Conservation (phyloP, 2,888 invertebrate species). For the Latheticus oryzae region DNA sequence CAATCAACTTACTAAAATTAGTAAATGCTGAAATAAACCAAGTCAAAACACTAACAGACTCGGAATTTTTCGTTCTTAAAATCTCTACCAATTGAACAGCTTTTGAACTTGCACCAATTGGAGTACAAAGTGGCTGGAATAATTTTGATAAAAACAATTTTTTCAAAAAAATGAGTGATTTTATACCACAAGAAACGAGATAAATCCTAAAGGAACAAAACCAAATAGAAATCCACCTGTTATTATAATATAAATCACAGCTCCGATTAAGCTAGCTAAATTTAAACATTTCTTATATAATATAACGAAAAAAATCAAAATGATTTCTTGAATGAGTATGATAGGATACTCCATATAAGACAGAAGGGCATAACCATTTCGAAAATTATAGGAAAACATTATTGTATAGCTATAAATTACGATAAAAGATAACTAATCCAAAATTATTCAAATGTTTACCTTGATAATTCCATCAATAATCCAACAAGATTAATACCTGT, state of each 20-base stretch:
- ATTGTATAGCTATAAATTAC: constrained; percentile 82
- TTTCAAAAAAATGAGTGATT: constrained; percentile 4
- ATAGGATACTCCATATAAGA: constrained; percentile 89
- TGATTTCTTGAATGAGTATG: constrained; percentile 79
- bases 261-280: constrained; percentile 59
- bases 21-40: constrained; percentile 87
- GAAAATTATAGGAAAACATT: constrained; percentile 83
- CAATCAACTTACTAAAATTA: constrained; percentile 84
- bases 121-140: constrained; percentile 79
- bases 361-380: constrained; percentile 77
- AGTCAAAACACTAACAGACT: constrained; percentile 81
- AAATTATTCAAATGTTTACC: constrained; percentile 68
- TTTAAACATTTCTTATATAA: constrained; percentile 74
- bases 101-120: constrained; percentile 86
- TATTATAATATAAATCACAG: constrained; percentile 65
- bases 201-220: constrained; percentile 66
- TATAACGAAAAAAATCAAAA: constrained; percentile 78
- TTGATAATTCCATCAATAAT: constrained; percentile 76
- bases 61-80: constrained; percentile 76
- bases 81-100: constrained; percentile 82
- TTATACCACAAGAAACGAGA: constrained; percentile 76
- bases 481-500: constrained; percentile 77
- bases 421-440: too few species aligned
- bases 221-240: constrained; percentile 66
- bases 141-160: constrained; percentile 2